A percentile compares a stretch with the other conserved stretches of the same genome.
Conservation (phyloP, 2,113 vertebrate species). For the Poecilia latipinna region DNA sequence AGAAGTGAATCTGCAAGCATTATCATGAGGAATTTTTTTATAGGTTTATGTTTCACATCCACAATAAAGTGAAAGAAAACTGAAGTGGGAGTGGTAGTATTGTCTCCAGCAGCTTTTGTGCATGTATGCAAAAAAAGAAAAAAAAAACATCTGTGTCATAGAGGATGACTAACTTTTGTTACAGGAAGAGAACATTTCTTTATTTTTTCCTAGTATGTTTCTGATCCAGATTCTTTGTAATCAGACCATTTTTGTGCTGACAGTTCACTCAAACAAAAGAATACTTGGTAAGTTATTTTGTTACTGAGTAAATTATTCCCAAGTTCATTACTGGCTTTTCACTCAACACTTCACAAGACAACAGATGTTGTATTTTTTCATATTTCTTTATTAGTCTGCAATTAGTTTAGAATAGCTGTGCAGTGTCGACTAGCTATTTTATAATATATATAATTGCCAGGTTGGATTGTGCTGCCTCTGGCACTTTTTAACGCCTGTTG, state of each 20-base stretch:
- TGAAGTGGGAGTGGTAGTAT: not conserved
- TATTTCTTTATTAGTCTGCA: too few species aligned
- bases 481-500: too few species aligned
- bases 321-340: too few species aligned
- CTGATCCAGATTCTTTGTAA: not conserved
- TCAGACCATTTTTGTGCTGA: not conserved
- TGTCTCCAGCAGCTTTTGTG: not conserved
- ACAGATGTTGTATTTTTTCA: too few species aligned
- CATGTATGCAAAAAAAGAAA: not conserved
- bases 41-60: slow-evolving; percentile 23
- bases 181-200: not conserved
- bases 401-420: too few species aligned
- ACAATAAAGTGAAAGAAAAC: not conserved
- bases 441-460: too few species aligned
- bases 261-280: not conserved
- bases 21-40: slow-evolving; percentile 6
- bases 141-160: not conserved
- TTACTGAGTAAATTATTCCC: too few species aligned
- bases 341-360: too few species aligned
- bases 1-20: slow-evolving; percentile 32
- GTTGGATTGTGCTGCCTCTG: too few species aligned
- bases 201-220: not conserved
- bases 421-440: too few species aligned
- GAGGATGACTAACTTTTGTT: not conserved
- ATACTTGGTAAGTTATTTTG: not conserved